Percentiles rank a stretch among this genome's conserved stretches.
Conservation (phyloP, 2,797 vertebrate genomes). For the Schizopygopsis malacanthus region DNA sequence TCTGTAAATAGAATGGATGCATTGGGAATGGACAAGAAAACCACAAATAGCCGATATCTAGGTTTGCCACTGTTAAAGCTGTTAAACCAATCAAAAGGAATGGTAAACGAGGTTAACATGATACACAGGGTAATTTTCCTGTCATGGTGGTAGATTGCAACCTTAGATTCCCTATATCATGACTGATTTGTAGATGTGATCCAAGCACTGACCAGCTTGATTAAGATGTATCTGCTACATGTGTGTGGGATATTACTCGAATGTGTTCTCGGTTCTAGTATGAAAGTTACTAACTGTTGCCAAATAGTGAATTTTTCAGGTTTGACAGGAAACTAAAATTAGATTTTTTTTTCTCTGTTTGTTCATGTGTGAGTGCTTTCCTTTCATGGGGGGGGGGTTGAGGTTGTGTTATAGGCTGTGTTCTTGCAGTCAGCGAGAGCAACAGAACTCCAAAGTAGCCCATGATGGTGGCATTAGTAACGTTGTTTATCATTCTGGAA, state of each 20-base stretch:
- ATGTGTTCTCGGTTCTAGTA: neutral
- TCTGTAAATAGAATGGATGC: neutral
- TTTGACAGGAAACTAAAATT: constrained; percentile 34
- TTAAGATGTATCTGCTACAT: neutral
- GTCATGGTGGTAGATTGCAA: neutral
- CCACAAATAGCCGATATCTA: neutral
- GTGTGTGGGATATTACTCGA: neutral
- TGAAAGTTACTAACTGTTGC: neutral
- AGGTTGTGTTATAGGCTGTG: constrained; percentile 7
- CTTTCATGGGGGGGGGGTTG: neutral
- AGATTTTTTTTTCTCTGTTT: constrained; percentile 19
- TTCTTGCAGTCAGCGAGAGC: constrained; percentile 3
- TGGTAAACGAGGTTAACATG: neutral
- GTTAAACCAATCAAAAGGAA: neutral
- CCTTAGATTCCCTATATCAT: neutral
- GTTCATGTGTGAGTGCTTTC: constrained; percentile 26
- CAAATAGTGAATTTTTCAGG: constrained; percentile 4
- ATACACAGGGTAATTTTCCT: neutral
- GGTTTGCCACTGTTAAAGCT: neutral
- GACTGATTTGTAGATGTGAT: constrained; percentile 2
- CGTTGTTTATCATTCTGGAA: constrained; percentile 20
- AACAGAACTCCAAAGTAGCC: constrained; percentile 13
- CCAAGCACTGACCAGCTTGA: neutral
- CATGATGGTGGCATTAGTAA: constrained; percentile 18
- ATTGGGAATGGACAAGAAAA: neutral